Base-by-base conservation (phyloP, 2,888 invertebrate species). In the Vanessa cardui region DNA sequence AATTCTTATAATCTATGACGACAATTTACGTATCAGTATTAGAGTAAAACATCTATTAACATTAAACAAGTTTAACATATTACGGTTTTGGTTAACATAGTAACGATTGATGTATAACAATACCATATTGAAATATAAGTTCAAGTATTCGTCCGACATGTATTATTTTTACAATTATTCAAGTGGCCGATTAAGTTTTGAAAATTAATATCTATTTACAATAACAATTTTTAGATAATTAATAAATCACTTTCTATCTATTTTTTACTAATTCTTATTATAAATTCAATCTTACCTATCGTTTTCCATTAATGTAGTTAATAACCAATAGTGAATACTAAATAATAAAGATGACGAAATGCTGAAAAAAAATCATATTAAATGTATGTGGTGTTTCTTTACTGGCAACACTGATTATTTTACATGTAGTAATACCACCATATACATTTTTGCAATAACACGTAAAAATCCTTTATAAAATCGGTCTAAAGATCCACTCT, bases 281-380 rank as follows among this genome's bases (percentile, higher is more conserved):
- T 78, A 84, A 82, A 84, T 81, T 82, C 73, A 74, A 72, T 87
- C 89, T 89, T 89, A 89, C 89, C 89, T 84, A 88, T 82, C 79
- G 75, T 84, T 80, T 81, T 76, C 78, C 72, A 77, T 33, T 33
- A 56, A 56, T 33, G 54, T 33, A n/a, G 54, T 31, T 31, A 39
- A 56, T 47, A 56, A 18, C 26, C 44, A 21, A 45, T 44, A 31
- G 26, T 21, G 15, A 56, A 56, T 59, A 61, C 45, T 56, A 64
- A 60, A 64, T 59, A 49, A 61, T 49, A 64, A 52, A 49, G 64
- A 56, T 31, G 64, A 56, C 73, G 81, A 80, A 77, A 73, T 72
- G 85, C 89, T 90, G 90, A 89, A 90, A 89, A 80, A 75, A 80
- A 84, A 86, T 72, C 70, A 72, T 73, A 73, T 72, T 69, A 66